phyloP scores from a whole-genome alignment of 2,888 invertebrate genomes.

The Trichopria drosophilae region DNA sequence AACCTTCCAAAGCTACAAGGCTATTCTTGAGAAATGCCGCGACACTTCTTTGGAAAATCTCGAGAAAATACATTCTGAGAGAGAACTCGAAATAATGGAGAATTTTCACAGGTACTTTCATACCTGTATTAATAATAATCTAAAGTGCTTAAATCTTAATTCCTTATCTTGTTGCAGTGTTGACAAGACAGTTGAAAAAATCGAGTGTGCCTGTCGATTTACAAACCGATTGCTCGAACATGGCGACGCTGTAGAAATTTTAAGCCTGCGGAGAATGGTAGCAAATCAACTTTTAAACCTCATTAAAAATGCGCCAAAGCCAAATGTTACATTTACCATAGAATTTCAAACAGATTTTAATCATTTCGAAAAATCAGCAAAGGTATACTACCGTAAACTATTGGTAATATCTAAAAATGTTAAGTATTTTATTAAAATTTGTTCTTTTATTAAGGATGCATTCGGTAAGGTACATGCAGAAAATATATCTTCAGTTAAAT shows the following conservation, averaged over 20 bases:
- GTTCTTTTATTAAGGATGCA: constrained; percentile 61
- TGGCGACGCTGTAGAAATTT: constrained; percentile 83
- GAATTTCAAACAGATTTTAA: constrained; percentile 81
- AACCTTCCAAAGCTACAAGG: constrained; percentile 78
- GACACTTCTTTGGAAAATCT: constrained; percentile 76
- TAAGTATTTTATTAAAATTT: not conserved
- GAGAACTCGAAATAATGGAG: constrained; percentile 89
- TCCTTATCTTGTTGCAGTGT: constrained; percentile 59
- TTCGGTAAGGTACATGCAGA: constrained; percentile 78
- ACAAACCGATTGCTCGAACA: constrained; percentile 78
- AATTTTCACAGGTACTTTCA: constrained; percentile 69
- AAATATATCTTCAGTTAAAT: constrained; percentile 54
- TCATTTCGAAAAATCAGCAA: constrained; percentile 70
- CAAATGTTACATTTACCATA: constrained; percentile 76
- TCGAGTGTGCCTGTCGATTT: constrained; percentile 86
- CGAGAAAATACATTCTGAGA: constrained; percentile 76
- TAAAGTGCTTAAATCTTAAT: constrained; percentile 6
- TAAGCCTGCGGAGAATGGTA: constrained; percentile 80
- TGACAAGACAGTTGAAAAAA: constrained; percentile 80
- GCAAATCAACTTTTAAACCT: constrained; percentile 76
- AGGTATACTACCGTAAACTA: not conserved
- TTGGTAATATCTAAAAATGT: no score
- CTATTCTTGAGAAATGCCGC: constrained; percentile 77
- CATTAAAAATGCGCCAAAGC: constrained; percentile 79
- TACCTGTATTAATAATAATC: no score